Percentiles rank a stretch among this genome's conserved stretches.
Conservation (phyloP, 2,888 invertebrate genomes). For the Morpho deidamia region DNA sequence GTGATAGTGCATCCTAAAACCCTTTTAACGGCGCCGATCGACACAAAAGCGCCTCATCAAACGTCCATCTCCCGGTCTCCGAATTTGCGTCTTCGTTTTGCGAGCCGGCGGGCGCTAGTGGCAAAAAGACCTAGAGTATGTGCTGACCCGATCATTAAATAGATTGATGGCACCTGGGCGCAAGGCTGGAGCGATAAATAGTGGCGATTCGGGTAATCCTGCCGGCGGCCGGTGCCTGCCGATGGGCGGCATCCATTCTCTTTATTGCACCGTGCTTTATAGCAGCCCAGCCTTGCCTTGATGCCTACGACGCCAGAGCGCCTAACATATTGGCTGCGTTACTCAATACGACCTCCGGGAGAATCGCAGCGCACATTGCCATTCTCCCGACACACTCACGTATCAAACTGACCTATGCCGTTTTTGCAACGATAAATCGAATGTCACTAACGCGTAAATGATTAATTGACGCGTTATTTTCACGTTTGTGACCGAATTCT, state of each 20-base stretch:
- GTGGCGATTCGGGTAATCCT: conserved; percentile 77
- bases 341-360: conserved; percentile 32
- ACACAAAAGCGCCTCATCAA: conserved; percentile 77
- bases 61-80: conserved; percentile 67
- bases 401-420: conserved; percentile 20
- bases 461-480: conserved; percentile 20
- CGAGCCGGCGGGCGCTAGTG: conserved; percentile 45
- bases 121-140: conserved; percentile 71
- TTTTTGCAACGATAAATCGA: conserved; percentile 22
- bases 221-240: conserved; percentile 64
- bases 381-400: conserved; percentile 17
- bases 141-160: conserved; percentile 79
- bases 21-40: conserved; percentile 66
- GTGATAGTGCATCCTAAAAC: conserved; percentile 58
- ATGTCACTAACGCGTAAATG: conserved; percentile 22
- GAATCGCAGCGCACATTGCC: conserved; percentile 20
- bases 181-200: conserved; percentile 76
- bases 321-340: conserved; percentile 61
- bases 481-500: conserved; percentile 16
- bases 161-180: conserved; percentile 79
- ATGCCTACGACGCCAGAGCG: conserved; percentile 55
- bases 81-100: conserved; percentile 61
- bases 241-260: conserved; percentile 78
- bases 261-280: conserved; percentile 78
- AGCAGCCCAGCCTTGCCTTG: conserved; percentile 64